Percentiles rank a stretch among this genome's conserved stretches.
Evolutionary conservation across 2,113 vertebrate genomes (phyloP).

Genomic region (Mustela lutreola): DNA sequence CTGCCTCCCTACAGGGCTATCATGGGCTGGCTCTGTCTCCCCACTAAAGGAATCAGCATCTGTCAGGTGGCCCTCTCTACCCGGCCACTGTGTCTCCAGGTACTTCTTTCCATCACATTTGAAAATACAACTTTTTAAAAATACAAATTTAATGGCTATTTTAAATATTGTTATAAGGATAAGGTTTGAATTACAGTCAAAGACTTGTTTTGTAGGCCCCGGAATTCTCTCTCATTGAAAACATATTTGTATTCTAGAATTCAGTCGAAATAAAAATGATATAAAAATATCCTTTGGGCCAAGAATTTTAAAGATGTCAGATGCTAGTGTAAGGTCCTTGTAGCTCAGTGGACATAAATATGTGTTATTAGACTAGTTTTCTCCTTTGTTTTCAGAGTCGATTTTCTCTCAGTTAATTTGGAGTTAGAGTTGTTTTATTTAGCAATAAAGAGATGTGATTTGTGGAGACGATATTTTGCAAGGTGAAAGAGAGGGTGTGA

Average conservation of each 20-base stretch:
- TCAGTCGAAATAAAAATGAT: conserved; percentile 29
- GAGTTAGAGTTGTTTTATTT: conserved; percentile 38
- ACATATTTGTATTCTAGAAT: conserved; percentile 18
- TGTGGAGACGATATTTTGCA: not conserved
- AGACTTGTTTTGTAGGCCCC: not conserved
- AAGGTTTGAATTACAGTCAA: conserved; percentile 35
- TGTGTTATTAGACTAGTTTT: not conserved
- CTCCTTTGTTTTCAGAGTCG: not conserved
- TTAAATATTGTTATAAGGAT: not conserved
- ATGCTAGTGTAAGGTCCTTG: not conserved
- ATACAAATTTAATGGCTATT: not conserved
- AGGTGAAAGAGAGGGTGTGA: not conserved
- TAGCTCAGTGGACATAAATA: not conserved
- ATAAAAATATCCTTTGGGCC: not conserved
- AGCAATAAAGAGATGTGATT: not conserved
- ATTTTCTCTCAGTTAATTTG: not conserved
- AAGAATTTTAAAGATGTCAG: conserved; percentile 5
- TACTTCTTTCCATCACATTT: not conserved
- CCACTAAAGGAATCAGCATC: not conserved
- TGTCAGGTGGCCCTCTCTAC: not conserved
- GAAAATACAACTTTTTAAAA: not conserved
- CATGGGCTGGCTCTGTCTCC: not conserved
- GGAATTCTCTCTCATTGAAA: not conserved
- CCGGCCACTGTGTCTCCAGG: not conserved
- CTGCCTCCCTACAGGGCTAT: not conserved